Evolutionary conservation across 2,888 invertebrate genomes (phyloP), one percentile per base, ranked within the genome.

Genomic region (Meandrusa payeni): DNA sequence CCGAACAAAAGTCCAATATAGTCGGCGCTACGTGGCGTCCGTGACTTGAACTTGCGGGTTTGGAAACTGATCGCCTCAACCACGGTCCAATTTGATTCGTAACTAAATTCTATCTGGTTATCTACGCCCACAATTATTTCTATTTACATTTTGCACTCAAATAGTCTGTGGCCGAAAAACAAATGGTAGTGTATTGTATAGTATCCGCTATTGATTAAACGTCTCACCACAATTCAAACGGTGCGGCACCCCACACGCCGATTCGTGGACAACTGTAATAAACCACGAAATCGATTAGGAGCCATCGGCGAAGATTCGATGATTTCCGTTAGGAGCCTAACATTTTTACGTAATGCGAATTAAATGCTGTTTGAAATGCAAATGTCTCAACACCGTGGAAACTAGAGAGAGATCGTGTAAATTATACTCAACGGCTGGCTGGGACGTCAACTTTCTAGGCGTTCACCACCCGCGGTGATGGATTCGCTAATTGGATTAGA

Each of bases 301-400:
- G 46, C 51, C 52, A 51, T 49, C 36, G 31, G 3, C 27, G 5
- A 57, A 55, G 56, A 53, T 57, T 55, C 51, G 49, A 56, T 59
- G 54, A 52, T 51, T 51, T 50, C 51, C 49, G 45, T 55, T 43
- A 32, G 22, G 26, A 51, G 50, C 50, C 52, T 17, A 55, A 55
- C 47, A 52, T 53, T 59, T 66, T 69, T 68, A 67, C 61, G 58
- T 62, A 72, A 70, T 59, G 43, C 49, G 31, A 56, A 62, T 63
- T 61, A 55, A 55, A 41, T 33, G 55, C 54, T 52, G 56, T 65
- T 69, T 68, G 60, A 64, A 64, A 66, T 66, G 63, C 61, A 56
- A 58, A 65, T 56, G 56, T 61, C 57, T 33, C 48, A 48, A 48
- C 50, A 48, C 44, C 45, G 54, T 51, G 47, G 47, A 47, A 52